Evolutionary conservation across 2,113 vertebrate species (phyloP).

Genomic region (Coryphaenoides rupestris): DNA sequence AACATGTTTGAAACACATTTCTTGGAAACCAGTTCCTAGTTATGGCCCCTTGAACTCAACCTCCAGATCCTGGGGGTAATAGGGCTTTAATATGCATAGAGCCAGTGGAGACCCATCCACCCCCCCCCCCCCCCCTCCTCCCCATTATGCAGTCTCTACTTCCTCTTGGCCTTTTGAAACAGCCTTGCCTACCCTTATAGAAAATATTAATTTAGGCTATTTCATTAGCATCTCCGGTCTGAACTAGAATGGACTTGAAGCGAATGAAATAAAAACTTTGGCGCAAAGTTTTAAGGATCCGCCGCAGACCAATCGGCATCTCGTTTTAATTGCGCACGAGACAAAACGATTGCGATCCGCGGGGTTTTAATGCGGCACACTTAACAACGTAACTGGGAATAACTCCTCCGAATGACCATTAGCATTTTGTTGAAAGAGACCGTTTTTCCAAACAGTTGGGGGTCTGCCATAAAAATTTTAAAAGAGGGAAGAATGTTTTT

Average conservation of each 20-base stretch:
- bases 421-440: slow-evolving; percentile 18
- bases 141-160: not conserved
- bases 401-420: slow-evolving; percentile 8
- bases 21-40: not conserved
- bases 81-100: no score
- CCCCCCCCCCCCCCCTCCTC: not conserved
- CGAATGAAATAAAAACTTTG: slow-evolving; percentile 30
- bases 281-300: slow-evolving; percentile 10
- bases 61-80: no score
- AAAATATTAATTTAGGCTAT: slow-evolving; percentile 37
- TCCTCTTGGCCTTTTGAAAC: slow-evolving; percentile 13
- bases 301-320: slow-evolving; percentile 2
- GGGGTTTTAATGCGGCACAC: no score
- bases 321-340: slow-evolving; percentile 5
- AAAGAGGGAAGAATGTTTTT: no score
- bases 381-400: not conserved
- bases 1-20: slow-evolving; percentile 7
- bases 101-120: not conserved
- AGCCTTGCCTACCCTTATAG: slow-evolving; percentile 30
- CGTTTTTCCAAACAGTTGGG: slow-evolving; percentile 27
- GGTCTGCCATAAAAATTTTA: slow-evolving; percentile 12
- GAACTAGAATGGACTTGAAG: slow-evolving; percentile 33
- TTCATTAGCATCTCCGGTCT: slow-evolving; percentile 43
- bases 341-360: no score
- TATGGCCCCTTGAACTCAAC: no score